Evolutionary conservation across 2,113 vertebrate genomes (phyloP).

Genomic region (Paramormyrops kingsleyae): DNA sequence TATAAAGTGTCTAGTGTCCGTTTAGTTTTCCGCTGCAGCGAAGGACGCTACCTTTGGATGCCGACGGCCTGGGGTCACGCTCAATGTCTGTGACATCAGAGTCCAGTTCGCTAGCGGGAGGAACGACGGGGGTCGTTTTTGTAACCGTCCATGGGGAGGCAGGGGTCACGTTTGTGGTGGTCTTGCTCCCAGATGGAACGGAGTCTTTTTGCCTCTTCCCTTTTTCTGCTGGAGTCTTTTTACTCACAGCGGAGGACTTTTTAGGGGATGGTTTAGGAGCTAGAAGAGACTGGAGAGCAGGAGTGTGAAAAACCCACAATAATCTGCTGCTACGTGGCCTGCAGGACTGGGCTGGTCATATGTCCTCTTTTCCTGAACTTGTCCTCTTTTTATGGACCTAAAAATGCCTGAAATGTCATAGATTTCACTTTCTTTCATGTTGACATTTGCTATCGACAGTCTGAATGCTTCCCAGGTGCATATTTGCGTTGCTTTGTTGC

Average conservation of each 20-base stretch:
- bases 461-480: not conserved
- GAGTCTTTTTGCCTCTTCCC: not conserved
- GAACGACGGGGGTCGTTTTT: not conserved
- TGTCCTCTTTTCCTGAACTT: not conserved
- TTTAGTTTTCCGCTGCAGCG: not conserved
- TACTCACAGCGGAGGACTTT: not conserved
- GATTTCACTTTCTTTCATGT: not conserved
- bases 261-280: not conserved
- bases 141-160: not conserved
- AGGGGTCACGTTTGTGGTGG: not conserved
- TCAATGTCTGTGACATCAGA: constrained; percentile 9
- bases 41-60: not conserved
- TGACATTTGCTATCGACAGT: not conserved
- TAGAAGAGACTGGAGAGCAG: constrained; percentile 15
- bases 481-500: not conserved
- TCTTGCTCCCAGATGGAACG: not conserved
- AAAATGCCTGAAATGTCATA: not conserved
- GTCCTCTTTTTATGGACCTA: not conserved
- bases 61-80: not conserved
- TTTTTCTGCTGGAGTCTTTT: not conserved
- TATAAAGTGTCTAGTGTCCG: not conserved
- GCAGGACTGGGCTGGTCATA: not conserved
- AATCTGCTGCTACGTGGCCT: not conserved
- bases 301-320: not conserved
- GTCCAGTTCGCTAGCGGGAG: not conserved